Percentiles rank a stretch among this genome's conserved stretches.
phyloP scores from a whole-genome alignment of 2,888 invertebrate species.

The Thymelicus acteon region DNA sequence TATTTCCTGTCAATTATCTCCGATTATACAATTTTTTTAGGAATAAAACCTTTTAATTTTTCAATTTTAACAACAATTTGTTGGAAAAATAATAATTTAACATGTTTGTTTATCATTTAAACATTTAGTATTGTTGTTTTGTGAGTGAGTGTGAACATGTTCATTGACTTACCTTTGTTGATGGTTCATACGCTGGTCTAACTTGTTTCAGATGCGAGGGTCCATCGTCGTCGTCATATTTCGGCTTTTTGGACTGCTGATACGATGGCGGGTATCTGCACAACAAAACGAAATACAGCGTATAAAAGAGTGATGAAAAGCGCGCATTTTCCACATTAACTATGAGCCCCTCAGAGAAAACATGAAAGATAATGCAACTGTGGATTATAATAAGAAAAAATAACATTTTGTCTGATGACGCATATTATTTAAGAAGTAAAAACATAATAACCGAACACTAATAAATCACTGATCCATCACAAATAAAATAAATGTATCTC shows the following conservation, averaged over 20 bases:
- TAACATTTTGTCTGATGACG: not conserved
- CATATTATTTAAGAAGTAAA: not conserved
- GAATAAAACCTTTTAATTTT: not conserved
- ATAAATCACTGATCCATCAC: constrained; percentile 11
- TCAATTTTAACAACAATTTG: constrained; percentile 3
- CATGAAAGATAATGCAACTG: no score
- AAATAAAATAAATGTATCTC: not conserved
- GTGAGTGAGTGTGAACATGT: constrained; percentile 6
- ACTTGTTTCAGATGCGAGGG: constrained; percentile 52
- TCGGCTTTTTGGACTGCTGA: constrained; percentile 49
- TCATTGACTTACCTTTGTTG: constrained; percentile 56
- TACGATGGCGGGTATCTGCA: constrained; percentile 58
- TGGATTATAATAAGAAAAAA: not conserved
- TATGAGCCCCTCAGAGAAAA: no score
- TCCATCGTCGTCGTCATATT: constrained; percentile 35
- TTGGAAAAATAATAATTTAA: constrained; percentile 3
- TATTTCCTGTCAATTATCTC: not conserved
- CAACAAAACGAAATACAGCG: not conserved
- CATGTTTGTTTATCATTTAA: constrained; percentile 3
- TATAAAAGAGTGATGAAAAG: not conserved
- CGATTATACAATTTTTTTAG: not conserved
- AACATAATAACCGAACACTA: not conserved
- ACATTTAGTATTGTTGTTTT: not conserved
- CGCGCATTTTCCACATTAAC: not conserved
- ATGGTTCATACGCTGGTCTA: constrained; percentile 65